Conservation (phyloP, 2,888 invertebrate genomes). For the Dendrolimus pini region DNA sequence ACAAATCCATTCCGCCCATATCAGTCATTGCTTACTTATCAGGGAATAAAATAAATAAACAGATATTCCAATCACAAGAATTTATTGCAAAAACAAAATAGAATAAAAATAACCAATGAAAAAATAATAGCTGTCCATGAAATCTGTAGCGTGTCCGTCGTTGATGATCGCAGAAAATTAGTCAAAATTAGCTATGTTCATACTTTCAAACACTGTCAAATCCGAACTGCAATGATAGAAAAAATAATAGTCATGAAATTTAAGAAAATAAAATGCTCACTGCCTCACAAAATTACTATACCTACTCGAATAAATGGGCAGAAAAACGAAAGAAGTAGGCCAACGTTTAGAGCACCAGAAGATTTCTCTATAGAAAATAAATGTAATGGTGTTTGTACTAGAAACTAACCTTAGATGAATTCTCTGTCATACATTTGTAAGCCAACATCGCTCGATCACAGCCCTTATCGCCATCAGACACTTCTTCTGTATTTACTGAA, state of each 20-base stretch:
- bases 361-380: too few relatives aligned
- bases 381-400: too few relatives aligned
- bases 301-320: too few relatives aligned
- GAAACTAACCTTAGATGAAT: slow-evolving; percentile 47
- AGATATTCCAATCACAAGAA: background rate
- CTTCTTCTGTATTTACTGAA: slow-evolving; percentile 49
- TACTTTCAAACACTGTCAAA: slow-evolving; percentile 20
- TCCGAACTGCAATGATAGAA: slow-evolving; percentile 42
- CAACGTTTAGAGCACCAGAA: too few relatives aligned
- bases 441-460: slow-evolving; percentile 55
- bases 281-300: too few relatives aligned
- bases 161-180: too few relatives aligned
- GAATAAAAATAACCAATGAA: background rate
- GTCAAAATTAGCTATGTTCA: background rate
- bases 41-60: background rate
- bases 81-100: background rate
- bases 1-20: too few relatives aligned
- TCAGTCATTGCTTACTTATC: background rate
- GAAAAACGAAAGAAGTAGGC: too few relatives aligned
- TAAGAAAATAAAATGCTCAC: too few relatives aligned
- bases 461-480: slow-evolving; percentile 55
- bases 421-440: slow-evolving; percentile 52
- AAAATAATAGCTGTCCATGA: too few relatives aligned
- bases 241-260: background rate
- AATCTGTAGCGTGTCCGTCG: too few relatives aligned